phyloP scores from a whole-genome alignment of 2,888 invertebrate genomes.

The Drosophila atroscutellata region DNA sequence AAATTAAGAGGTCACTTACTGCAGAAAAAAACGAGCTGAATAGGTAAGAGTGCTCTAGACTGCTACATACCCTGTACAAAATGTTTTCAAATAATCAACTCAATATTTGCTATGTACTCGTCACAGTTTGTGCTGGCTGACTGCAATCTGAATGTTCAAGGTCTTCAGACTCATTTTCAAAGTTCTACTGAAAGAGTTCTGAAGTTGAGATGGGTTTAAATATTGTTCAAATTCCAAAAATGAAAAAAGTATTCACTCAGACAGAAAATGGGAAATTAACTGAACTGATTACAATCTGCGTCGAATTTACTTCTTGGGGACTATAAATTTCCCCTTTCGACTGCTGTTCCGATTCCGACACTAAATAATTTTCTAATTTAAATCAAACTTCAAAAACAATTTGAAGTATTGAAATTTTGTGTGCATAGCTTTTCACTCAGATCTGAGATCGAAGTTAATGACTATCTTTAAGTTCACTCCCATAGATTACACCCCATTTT shows the following conservation, averaged over 20 bases:
- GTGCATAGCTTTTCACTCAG: not conserved
- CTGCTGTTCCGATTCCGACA: not conserved
- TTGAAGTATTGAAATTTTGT: not conserved
- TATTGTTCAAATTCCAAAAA: too few species aligned
- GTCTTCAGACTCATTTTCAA: not conserved
- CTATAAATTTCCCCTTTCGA: not conserved
- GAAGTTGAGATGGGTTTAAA: fast-evolving
- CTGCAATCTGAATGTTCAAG: not conserved
- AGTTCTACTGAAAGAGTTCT: not conserved
- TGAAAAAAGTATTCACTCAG: not conserved
- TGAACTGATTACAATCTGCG: too few species aligned
- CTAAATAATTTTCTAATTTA: not conserved
- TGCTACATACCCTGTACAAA: constrained; percentile 2
- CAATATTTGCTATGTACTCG: not conserved
- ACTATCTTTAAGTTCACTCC: not conserved
- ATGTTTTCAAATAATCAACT: not conserved
- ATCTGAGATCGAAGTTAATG: not conserved
- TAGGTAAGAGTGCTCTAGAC: not conserved
- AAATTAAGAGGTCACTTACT: constrained; percentile 57
- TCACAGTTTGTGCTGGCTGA: not conserved
- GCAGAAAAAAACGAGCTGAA: not conserved
- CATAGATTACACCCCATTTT: not conserved
- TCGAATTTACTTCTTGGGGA: too few species aligned
- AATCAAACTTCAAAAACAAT: not conserved
- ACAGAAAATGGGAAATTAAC: not conserved